phyloP scores from a whole-genome alignment of 2,113 vertebrate species.

The Lepisosteus oculatus region DNA sequence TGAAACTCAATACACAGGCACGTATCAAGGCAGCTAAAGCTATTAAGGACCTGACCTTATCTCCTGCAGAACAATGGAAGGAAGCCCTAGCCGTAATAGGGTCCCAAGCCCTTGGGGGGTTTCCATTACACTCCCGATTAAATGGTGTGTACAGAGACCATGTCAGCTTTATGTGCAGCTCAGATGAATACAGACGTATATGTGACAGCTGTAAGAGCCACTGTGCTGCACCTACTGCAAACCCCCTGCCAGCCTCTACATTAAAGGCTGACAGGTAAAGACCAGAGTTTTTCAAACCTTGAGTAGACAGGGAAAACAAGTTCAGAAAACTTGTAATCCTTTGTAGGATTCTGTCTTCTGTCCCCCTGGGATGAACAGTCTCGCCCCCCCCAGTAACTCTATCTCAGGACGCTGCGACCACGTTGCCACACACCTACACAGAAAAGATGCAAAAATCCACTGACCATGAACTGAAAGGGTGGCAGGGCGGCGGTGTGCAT shows the following conservation, averaged over 20 bases:
- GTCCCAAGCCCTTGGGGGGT: constrained; percentile 1
- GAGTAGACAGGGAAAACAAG: not conserved
- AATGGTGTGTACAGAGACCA: constrained; percentile 1
- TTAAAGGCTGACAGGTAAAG: not conserved
- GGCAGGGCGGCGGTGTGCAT: too few relatives aligned
- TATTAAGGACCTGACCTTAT: constrained; percentile 12
- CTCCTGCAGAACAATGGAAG: not conserved
- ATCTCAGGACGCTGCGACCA: too few relatives aligned
- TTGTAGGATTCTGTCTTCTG: too few relatives aligned
- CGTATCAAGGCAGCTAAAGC: constrained; percentile 4
- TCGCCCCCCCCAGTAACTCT: too few relatives aligned
- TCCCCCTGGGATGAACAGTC: too few relatives aligned
- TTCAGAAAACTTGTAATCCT: too few relatives aligned
- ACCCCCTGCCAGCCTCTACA: not conserved
- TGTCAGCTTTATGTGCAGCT: not conserved
- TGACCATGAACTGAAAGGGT: too few relatives aligned
- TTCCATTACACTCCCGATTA: not conserved
- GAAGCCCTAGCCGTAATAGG: constrained; percentile 5
- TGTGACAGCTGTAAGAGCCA: not conserved
- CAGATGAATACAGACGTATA: constrained; percentile 1
- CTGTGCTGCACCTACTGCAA: not conserved
- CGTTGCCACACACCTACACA: too few relatives aligned
- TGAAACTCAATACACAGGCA: not conserved
- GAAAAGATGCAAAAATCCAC: too few relatives aligned
- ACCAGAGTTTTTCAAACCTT: too few relatives aligned